A percentile compares a stretch with the other conserved stretches of the same genome.
Conservation (phyloP, 2,113 vertebrate genomes). For the Euleptes europaea region DNA sequence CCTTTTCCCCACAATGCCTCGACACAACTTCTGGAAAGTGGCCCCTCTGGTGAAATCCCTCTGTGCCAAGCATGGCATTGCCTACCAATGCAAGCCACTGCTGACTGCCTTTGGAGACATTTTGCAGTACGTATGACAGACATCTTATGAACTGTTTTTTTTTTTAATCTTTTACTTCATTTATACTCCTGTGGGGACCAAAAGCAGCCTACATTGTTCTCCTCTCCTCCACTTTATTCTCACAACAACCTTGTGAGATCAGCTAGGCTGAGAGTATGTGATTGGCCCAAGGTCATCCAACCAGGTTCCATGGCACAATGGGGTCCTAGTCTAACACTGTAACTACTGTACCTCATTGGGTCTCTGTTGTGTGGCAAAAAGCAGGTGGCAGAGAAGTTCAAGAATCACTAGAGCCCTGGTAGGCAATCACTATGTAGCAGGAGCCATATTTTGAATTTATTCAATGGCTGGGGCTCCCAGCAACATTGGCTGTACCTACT, state of each 20-base stretch:
- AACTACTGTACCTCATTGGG: too few relatives aligned
- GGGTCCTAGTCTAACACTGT: too few relatives aligned
- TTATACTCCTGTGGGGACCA: too few relatives aligned
- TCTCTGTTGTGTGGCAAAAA: neutral
- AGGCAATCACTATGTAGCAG: too few relatives aligned
- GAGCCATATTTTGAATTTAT: neutral
- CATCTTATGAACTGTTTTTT: neutral
- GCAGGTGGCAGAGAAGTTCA: neutral
- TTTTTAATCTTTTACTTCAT: too few relatives aligned
- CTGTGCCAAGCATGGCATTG: slow-evolving; percentile 84
- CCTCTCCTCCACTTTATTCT: too few relatives aligned
- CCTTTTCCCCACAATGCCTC: slow-evolving; percentile 91
- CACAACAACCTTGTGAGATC: too few relatives aligned
- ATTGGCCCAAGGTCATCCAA: too few relatives aligned
- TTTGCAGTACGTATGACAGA: slow-evolving; percentile 73
- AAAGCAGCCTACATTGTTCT: too few relatives aligned
- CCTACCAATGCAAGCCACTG: slow-evolving; percentile 85
- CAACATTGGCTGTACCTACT: neutral
- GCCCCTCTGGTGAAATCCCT: slow-evolving; percentile 82
- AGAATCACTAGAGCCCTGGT: neutral
- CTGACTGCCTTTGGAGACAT: slow-evolving; percentile 81
- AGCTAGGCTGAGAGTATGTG: too few relatives aligned
- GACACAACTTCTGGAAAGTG: slow-evolving; percentile 87
- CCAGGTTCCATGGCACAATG: too few relatives aligned
- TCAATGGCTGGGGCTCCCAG: neutral